Evolutionary conservation across 2,113 vertebrate species (phyloP).

Genomic region (Numenius arquata): DNA sequence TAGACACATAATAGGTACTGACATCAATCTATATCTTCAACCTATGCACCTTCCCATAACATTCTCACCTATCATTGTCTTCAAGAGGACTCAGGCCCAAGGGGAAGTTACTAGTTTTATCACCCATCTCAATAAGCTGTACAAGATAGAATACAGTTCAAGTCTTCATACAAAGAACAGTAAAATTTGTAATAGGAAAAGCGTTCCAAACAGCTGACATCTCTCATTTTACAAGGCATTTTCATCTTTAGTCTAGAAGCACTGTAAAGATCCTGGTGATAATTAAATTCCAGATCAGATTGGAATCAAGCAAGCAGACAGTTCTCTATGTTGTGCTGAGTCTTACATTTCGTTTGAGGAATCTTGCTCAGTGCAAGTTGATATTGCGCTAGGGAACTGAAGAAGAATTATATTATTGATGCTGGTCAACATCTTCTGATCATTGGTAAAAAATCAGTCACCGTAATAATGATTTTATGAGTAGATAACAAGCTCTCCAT

Average conservation of each 20-base stretch:
- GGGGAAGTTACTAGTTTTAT: neutral
- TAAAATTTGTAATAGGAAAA: neutral
- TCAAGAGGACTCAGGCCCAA: neutral
- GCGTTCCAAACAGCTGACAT: neutral
- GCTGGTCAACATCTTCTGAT: neutral
- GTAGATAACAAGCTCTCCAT: neutral
- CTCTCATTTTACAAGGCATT: neutral
- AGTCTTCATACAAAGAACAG: neutral
- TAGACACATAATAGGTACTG: neutral
- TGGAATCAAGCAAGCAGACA: neutral
- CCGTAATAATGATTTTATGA: neutral
- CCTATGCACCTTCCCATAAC: neutral
- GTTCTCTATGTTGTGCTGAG: neutral
- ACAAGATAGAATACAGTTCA: neutral
- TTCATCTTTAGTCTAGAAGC: neutral
- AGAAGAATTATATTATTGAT: neutral
- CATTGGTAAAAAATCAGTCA: neutral
- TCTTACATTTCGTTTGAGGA: neutral
- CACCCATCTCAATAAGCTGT: neutral
- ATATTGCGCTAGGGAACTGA: neutral
- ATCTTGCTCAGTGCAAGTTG: neutral
- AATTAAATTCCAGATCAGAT: neutral
- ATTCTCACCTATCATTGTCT: neutral
- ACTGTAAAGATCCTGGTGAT: neutral
- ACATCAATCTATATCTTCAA: neutral